Conservation (phyloP, 2,113 vertebrate genomes). For the Cyanoderma ruficeps region DNA sequence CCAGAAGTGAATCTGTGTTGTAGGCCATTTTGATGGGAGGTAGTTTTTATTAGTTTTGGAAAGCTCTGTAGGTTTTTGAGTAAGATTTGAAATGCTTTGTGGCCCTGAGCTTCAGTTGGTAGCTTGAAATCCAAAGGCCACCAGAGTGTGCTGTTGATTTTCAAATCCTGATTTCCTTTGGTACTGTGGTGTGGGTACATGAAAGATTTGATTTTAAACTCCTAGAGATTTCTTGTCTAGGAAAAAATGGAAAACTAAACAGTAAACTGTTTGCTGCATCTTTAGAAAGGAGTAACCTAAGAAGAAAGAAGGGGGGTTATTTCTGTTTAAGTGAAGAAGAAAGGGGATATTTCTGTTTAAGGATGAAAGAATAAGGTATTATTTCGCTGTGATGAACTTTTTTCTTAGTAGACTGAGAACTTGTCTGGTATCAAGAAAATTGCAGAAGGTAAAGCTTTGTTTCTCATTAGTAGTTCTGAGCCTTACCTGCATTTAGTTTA, state of each 20-base stretch:
- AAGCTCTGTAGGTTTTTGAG: not conserved
- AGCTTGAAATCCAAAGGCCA: slow-evolving; percentile 56
- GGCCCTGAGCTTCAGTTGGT: not conserved
- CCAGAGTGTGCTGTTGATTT: slow-evolving; percentile 78
- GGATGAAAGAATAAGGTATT: not conserved
- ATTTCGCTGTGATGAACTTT: not conserved
- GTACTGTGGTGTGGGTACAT: not conserved
- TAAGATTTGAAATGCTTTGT: not conserved
- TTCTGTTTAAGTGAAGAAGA: not conserved
- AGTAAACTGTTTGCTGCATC: not conserved
- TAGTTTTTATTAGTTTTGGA: not conserved
- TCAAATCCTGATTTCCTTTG: not conserved
- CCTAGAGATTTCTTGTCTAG: not conserved
- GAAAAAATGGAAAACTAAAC: not conserved
- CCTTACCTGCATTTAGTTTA: not conserved
- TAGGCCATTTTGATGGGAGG: not conserved
- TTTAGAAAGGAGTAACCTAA: not conserved
- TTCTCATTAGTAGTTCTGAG: not conserved
- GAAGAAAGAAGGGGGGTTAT: not conserved
- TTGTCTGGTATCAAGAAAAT: not conserved
- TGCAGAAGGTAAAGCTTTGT: not conserved
- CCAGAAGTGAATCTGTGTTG: not conserved
- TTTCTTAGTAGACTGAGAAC: not conserved
- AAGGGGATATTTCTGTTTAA: not conserved
- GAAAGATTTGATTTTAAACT: not conserved